Percentiles rank a stretch among this genome's conserved stretches.
Conservation (phyloP, 2,113 vertebrate species). For the Ctenodactylus gundi region DNA sequence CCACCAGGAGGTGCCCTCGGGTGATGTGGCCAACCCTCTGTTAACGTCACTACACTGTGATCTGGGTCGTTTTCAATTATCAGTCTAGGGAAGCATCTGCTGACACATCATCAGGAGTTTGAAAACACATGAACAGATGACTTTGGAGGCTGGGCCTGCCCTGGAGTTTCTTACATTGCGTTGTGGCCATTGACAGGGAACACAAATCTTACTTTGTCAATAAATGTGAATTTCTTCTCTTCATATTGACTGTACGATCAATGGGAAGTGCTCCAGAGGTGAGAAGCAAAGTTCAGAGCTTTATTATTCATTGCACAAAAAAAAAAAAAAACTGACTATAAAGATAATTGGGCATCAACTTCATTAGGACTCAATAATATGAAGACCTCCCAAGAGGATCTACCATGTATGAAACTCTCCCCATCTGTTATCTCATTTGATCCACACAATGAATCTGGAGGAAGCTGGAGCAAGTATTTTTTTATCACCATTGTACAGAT, state of each 20-base stretch:
- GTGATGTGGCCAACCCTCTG: rapidly evolving
- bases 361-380: background rate
- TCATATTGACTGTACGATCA: background rate
- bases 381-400: background rate
- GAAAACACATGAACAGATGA: background rate
- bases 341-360: background rate
- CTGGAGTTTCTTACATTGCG: background rate
- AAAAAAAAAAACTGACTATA: background rate
- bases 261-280: background rate
- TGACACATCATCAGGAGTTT: background rate
- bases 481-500: conserved; percentile 41
- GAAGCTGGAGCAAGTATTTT: background rate
- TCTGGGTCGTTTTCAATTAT: background rate
- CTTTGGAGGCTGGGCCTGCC: background rate
- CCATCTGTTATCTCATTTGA: background rate
- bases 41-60: background rate
- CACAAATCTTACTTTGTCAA: background rate
- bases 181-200: background rate
- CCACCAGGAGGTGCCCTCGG: background rate
- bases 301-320: background rate
- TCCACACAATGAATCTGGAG: background rate
- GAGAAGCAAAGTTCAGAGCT: background rate
- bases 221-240: background rate
- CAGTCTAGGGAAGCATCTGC: background rate
- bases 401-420: background rate